These are phyloP conservation scores for Squalus acanthias DNA, from an alignment of 2,797 vertebrate genomes.

Conservation along the genomic window DNA sequence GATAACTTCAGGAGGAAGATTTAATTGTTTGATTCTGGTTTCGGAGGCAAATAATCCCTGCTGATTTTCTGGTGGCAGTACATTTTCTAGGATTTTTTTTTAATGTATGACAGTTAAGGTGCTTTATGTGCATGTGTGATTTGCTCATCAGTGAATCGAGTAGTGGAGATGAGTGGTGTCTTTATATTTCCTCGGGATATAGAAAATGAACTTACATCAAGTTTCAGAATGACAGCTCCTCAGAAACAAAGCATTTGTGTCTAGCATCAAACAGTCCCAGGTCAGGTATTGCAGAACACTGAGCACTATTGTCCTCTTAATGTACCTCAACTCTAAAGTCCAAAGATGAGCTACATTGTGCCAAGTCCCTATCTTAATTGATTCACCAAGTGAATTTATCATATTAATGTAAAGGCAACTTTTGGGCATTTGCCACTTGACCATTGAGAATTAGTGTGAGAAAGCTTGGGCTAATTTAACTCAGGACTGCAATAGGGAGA, in stretches of 20 bases:
- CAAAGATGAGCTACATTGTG: background rate
- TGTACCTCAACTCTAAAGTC: background rate
- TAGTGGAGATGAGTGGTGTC: background rate
- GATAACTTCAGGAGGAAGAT: background rate
- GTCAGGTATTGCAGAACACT: background rate
- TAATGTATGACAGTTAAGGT: background rate
- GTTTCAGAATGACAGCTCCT: background rate
- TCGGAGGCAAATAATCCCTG: background rate
- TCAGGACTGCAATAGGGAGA: background rate
- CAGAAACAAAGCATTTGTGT: background rate
- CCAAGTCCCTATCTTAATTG: background rate
- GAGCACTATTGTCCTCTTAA: background rate
- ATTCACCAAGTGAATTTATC: background rate
- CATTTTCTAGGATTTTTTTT: background rate
- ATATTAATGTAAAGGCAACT: background rate
- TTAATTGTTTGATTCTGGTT: constrained; percentile 10
- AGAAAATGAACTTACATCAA: background rate
- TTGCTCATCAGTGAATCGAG: background rate
- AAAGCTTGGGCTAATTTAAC: background rate
- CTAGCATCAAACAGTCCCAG: background rate
- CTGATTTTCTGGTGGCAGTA: background rate
- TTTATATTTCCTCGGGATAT: background rate
- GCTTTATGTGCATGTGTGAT: background rate
- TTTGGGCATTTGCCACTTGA: background rate
- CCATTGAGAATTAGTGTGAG: background rate